Percentiles rank a stretch among this genome's conserved stretches.
Evolutionary conservation across 2,113 vertebrate genomes (phyloP).

Genomic region (Chrysochloris asiatica): DNA sequence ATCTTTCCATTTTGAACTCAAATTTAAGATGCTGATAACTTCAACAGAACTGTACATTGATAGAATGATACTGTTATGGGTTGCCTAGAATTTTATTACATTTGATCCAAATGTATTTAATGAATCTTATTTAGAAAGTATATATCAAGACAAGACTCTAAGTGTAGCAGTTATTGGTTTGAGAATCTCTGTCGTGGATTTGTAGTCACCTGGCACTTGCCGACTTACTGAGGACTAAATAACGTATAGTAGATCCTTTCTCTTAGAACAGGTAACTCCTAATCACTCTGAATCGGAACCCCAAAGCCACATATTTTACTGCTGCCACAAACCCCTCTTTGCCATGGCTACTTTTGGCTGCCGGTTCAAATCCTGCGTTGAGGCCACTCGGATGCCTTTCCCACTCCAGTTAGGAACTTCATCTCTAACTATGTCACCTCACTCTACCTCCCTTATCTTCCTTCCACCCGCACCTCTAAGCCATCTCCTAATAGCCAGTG

Average conservation of each 20-base stretch:
- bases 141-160: conserved; percentile 22
- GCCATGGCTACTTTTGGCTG: background rate
- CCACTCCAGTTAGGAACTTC: background rate
- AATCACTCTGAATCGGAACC: background rate
- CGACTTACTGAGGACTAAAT: conserved; percentile 45
- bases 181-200: background rate
- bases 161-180: conserved; percentile 12
- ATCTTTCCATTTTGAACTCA: conserved; percentile 44
- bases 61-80: conserved; percentile 17
- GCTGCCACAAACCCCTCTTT: background rate
- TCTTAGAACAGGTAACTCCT: background rate
- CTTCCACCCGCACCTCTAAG: background rate
- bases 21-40: conserved; percentile 43
- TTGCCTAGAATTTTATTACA: conserved; percentile 42
- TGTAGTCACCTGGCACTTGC: background rate
- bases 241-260: background rate
- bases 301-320: background rate
- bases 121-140: background rate
- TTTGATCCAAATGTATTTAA: conserved; percentile 53
- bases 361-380: background rate
- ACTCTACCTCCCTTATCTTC: background rate
- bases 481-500: background rate
- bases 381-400: background rate
- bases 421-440: background rate
- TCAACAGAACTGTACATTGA: conserved; percentile 42